These are phyloP conservation scores for Diabrotica undecimpunctata DNA, from an alignment of 1,140 invertebrate genomes.

Conservation along the genomic window DNA sequence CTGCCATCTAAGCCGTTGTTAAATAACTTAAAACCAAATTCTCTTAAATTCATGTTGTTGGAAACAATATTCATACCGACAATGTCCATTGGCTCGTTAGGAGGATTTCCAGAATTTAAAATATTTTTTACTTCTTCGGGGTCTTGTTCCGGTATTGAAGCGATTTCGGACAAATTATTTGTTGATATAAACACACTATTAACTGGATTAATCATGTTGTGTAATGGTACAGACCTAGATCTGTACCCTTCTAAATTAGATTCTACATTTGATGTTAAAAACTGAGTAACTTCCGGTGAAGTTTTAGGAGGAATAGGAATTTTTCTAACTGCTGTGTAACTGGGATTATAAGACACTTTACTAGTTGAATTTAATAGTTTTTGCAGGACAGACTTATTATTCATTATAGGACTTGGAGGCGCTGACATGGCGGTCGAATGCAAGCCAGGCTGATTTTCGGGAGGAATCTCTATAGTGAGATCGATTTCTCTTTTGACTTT, in stretches of 20 bases:
- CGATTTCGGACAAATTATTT: conserved; percentile 28
- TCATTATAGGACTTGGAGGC: conserved; percentile 56
- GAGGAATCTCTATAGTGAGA: conserved; percentile 34
- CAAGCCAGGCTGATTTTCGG: conserved; percentile 37
- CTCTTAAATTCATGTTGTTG: conserved; percentile 32
- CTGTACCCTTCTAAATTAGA: conserved; percentile 50
- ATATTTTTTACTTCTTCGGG: conserved; percentile 32
- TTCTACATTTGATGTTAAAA: conserved; percentile 50
- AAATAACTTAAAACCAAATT: conserved; percentile 54
- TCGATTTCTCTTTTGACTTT: conserved; percentile 39
- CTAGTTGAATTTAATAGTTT: conserved; percentile 39
- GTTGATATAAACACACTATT: conserved; percentile 44
- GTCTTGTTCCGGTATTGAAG: conserved; percentile 27
- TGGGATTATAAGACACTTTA: conserved; percentile 42
- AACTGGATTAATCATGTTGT: conserved; percentile 54
- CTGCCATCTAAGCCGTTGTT: conserved; percentile 63
- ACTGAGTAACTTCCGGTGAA: conserved; percentile 53
- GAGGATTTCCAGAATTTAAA: conserved; percentile 33
- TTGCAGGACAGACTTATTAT: conserved; percentile 41
- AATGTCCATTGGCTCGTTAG: conserved; percentile 41
- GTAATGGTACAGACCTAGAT: conserved; percentile 73
- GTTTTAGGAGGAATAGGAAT: conserved; percentile 48
- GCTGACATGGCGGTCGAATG: conserved; percentile 55
- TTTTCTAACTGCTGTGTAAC: conserved; percentile 42
- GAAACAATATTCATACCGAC: conserved; percentile 36